Percentiles rank a stretch among this genome's conserved stretches.
These are phyloP conservation scores for Pseudomugil gertrudae DNA, from an alignment of 2,797 vertebrate species.

Conservation along the genomic window DNA sequence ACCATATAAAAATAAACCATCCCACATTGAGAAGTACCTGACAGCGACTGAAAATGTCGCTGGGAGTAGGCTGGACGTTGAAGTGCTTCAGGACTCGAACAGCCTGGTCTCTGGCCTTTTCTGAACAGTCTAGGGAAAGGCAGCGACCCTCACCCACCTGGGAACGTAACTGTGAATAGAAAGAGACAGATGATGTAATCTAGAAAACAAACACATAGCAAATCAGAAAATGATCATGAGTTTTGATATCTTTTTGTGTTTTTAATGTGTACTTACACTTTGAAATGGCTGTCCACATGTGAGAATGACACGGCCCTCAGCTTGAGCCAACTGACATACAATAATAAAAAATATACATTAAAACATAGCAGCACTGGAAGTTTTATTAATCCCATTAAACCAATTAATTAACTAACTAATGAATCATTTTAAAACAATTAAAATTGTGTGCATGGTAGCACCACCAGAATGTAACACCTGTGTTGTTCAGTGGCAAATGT, in stretches of 20 bases:
- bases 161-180: constrained; percentile 78
- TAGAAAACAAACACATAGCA: background rate
- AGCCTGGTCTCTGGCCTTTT: constrained; percentile 87
- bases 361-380: background rate
- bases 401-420: too few species aligned
- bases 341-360: constrained; percentile 1
- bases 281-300: constrained; percentile 89
- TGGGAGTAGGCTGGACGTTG: constrained; percentile 78
- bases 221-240: background rate
- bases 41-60: constrained; percentile 90
- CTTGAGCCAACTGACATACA: constrained; percentile 83
- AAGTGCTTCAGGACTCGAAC: constrained; percentile 86
- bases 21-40: constrained; percentile 78
- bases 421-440: background rate
- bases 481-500: too few species aligned
- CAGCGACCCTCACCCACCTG: constrained; percentile 89
- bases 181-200: constrained; percentile 9
- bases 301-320: constrained; percentile 87
- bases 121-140: constrained; percentile 84
- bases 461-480: background rate
- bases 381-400: too few species aligned
- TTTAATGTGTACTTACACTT: constrained; percentile 76
- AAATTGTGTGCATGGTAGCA: too few species aligned
- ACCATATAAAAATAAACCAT: background rate
- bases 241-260: constrained; percentile 2